A percentile compares a stretch with the other conserved stretches of the same genome.
These are phyloP conservation scores for Sebastiscus tertius DNA, from an alignment of 2,797 vertebrate species.

Conservation along the genomic window DNA sequence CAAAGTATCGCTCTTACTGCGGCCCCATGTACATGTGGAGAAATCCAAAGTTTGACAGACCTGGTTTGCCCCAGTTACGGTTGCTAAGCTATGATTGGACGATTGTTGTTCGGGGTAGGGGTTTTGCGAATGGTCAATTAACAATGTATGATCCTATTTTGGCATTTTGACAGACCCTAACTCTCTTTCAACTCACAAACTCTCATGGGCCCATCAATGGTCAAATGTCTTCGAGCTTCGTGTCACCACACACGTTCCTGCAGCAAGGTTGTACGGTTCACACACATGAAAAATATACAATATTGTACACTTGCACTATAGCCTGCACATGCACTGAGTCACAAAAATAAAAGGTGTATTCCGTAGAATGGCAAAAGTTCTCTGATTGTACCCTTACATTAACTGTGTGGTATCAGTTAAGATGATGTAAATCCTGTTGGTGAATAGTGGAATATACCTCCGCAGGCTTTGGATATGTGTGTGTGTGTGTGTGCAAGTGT, in stretches of 20 bases:
- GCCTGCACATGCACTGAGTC: conserved; percentile 82
- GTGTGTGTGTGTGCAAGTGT: conserved; percentile 21
- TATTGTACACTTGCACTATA: conserved; percentile 75
- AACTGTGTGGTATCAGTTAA: conserved; percentile 37
- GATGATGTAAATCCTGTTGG: conserved; percentile 39
- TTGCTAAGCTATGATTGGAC: neutral
- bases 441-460: conserved; percentile 44
- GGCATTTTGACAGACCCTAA: neutral
- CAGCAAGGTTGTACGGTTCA: conserved; percentile 52
- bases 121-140: conserved; percentile 20
- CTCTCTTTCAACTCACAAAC: neutral
- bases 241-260: conserved; percentile 42
- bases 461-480: conserved; percentile 3
- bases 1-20: neutral
- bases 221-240: conserved; percentile 15
- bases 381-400: conserved; percentile 71
- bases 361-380: conserved; percentile 79
- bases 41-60: neutral
- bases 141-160: conserved; percentile 11
- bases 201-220: neutral
- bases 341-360: conserved; percentile 90
- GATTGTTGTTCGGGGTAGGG: neutral
- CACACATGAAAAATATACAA: conserved; percentile 41
- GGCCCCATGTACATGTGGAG: neutral
- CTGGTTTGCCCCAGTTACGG: neutral